Base-by-base conservation (phyloP, 2,888 invertebrate genomes). In the Tineola bisselliella region DNA sequence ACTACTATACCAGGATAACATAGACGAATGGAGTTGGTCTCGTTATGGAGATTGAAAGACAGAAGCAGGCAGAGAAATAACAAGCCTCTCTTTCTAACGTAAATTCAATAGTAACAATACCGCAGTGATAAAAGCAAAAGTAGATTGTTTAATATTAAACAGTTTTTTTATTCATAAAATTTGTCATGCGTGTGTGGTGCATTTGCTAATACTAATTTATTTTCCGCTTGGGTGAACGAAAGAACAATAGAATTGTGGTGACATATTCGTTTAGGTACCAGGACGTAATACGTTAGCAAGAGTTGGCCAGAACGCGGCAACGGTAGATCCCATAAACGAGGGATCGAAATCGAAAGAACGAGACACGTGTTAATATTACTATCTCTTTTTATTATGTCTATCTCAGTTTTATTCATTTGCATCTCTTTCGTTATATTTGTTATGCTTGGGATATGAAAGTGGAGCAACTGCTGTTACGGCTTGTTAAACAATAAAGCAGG, bases 261-360 rank as follows among this genome's bases (percentile, higher is more conserved):
- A 67, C 65, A 69, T 66, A 68, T 66, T 67, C 65, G 67, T 59
- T 25, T 18, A 38, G 59, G 63, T 69, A 74, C 73, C 66, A 74
- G 70, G 72, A 48, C 43, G 64, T 8, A 62, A 72, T 67, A 65
- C 66, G 59, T 13, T 48, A 11, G 15, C 12, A 57, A 58, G 62
- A 65, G 64, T 44, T 3, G 17, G 15, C 8, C 13, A 6, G n/a
- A 48, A n/a, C 48, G 8, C 48, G n/a, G 10, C 13, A 48, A 15
- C 8, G 48, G 15, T 48, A 15, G 17, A 48, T 17, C 48, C 48
- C 17, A 48, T 48, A 48, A 48, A 48, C 48, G 48, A 48, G 48
- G 48, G 48, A 48, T 10, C 8, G 15, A 17, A 10, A 10, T 48
- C 15, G 48, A 17, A 17, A 48, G 48, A 48, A 15, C 17, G 48